Conservation (phyloP, 2,888 invertebrate species). For the Clostera curtula region DNA sequence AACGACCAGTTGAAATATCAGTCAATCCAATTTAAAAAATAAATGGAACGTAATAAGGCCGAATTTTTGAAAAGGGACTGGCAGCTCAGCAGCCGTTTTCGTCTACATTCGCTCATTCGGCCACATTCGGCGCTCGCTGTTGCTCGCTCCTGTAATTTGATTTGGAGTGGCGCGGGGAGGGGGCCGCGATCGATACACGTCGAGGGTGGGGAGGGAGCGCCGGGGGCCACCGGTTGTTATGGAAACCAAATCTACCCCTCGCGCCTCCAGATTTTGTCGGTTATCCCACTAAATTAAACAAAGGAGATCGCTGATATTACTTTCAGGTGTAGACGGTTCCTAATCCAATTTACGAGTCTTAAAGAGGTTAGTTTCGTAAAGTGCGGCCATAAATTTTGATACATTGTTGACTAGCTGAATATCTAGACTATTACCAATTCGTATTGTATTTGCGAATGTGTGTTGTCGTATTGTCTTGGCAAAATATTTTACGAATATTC, state of each 20-base stretch:
- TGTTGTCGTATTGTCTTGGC: too few relatives aligned
- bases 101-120: slow-evolving; percentile 24
- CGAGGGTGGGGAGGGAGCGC: slow-evolving; percentile 40
- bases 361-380: too few relatives aligned
- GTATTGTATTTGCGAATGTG: too few relatives aligned
- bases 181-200: slow-evolving; percentile 23
- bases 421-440: too few relatives aligned
- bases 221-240: slow-evolving; percentile 61
- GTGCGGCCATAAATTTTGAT: too few relatives aligned
- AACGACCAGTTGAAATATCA: too few relatives aligned
- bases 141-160: slow-evolving; percentile 67
- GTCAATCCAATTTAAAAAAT: too few relatives aligned
- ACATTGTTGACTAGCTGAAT: too few relatives aligned
- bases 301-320: slow-evolving; percentile 59
- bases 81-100: too few relatives aligned
- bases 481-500: too few relatives aligned
- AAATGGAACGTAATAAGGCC: too few relatives aligned
- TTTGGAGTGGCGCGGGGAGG: slow-evolving; percentile 61
- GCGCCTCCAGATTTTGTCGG: slow-evolving; percentile 68
- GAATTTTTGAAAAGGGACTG: too few relatives aligned
- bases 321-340: slow-evolving; percentile 21
- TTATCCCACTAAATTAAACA: slow-evolving; percentile 69
- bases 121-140: slow-evolving; percentile 24
- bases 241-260: slow-evolving; percentile 68
- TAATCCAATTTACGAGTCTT: neutral